These are phyloP conservation scores for Drosophila sp. DNA, from an alignment of 1,140 invertebrate genomes.

Conservation along the genomic window DNA sequence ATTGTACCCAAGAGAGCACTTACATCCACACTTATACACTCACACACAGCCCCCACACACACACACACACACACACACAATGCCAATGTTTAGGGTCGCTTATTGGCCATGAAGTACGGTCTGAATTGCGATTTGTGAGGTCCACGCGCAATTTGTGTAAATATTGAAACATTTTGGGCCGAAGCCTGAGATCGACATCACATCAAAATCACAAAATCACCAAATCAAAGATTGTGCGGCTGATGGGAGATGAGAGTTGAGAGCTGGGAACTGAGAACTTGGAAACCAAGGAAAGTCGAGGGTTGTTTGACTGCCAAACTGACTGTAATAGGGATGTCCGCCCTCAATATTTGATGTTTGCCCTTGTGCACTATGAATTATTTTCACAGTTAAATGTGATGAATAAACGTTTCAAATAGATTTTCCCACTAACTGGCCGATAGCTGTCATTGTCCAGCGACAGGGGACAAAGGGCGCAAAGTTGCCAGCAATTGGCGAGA, in stretches of 20 bases:
- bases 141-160: conserved; percentile 73
- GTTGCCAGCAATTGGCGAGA: conserved; percentile 56
- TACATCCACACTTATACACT: neutral
- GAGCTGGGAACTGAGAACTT: conserved; percentile 5
- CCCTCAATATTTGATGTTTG: conserved; percentile 24
- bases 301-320: conserved; percentile 37
- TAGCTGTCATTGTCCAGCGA: conserved; percentile 42
- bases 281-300: conserved; percentile 6
- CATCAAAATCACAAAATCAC: conserved; percentile 44
- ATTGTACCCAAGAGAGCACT: conserved; percentile 26
- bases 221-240: conserved; percentile 78
- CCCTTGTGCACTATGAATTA: conserved; percentile 47
- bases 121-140: conserved; percentile 63
- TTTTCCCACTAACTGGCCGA: conserved; percentile 56
- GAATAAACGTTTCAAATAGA: conserved; percentile 27
- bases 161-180: conserved; percentile 73
- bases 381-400: conserved; percentile 44
- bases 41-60: neutral
- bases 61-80: conserved; percentile 14
- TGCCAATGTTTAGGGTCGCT: conserved; percentile 63
- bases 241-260: conserved; percentile 63
- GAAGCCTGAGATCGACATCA: conserved; percentile 6
- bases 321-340: conserved; percentile 38
- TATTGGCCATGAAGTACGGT: conserved; percentile 67
- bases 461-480: neutral